phyloP scores from a whole-genome alignment of 2,797 vertebrate species.

The Gouania willdenowi region DNA sequence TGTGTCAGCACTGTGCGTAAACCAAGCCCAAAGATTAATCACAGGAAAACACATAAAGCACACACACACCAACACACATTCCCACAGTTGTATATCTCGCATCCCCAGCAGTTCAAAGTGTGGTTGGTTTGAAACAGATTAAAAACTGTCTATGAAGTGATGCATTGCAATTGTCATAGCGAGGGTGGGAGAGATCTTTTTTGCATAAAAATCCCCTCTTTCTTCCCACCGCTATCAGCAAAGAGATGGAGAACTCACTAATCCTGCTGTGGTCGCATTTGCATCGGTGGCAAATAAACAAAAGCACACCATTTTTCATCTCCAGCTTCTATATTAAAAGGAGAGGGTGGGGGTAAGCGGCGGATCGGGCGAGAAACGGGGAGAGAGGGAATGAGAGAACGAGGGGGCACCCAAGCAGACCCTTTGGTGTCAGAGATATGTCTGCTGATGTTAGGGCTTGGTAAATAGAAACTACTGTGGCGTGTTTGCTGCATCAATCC shows the following conservation, averaged over 20 bases:
- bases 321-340: conserved; percentile 66
- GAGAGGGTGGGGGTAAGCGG: conserved; percentile 28
- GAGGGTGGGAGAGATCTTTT: conserved; percentile 70
- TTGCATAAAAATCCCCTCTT: conserved; percentile 75
- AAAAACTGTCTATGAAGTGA: conserved; percentile 82
- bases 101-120: conserved; percentile 77
- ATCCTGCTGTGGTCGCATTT: conserved; percentile 75
- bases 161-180: conserved; percentile 81
- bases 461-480: conserved; percentile 66
- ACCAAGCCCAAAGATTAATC: conserved; percentile 77
- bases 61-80: conserved; percentile 14
- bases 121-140: conserved; percentile 79
- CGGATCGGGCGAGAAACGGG: neutral
- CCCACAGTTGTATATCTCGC: conserved; percentile 71
- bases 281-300: conserved; percentile 77
- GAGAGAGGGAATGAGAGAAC: conserved; percentile 2
- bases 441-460: conserved; percentile 53
- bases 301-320: conserved; percentile 75
- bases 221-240: conserved; percentile 70
- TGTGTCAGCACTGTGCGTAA: conserved; percentile 76
- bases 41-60: conserved; percentile 71
- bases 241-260: conserved; percentile 76
- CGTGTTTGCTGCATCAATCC: conserved; percentile 51
- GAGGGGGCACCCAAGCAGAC: conserved; percentile 46
- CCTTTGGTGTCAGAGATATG: conserved; percentile 62